phyloP scores from a whole-genome alignment of 2,797 vertebrate species.

The Lutjanus campechanus region DNA sequence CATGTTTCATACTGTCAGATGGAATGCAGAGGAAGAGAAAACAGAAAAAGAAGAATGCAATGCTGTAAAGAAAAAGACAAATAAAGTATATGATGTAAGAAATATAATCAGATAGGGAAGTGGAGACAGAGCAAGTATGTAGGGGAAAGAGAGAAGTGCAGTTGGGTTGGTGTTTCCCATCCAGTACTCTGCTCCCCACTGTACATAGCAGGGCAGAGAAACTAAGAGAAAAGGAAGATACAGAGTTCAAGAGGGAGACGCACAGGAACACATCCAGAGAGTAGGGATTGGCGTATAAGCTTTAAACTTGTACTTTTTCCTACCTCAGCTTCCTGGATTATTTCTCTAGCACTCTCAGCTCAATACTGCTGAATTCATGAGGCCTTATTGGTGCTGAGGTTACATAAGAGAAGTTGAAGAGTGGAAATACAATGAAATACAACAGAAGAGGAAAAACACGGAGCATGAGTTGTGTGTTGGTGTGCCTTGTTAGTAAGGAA shows the following conservation, averaged over 20 bases:
- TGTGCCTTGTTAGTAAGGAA: constrained; percentile 65
- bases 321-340: constrained; percentile 24
- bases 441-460: constrained; percentile 19
- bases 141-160: constrained; percentile 3
- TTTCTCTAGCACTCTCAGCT: constrained; percentile 28
- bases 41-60: constrained; percentile 21
- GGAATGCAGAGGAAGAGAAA: constrained; percentile 40
- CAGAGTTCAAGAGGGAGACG: constrained; percentile 23
- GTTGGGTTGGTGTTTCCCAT: constrained; percentile 17
- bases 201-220: constrained; percentile 21
- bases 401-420: constrained; percentile 36
- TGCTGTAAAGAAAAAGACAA: constrained; percentile 15
- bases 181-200: background rate
- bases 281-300: constrained; percentile 20
- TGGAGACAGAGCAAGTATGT: constrained; percentile 2
- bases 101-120: constrained; percentile 32
- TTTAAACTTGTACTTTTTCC: constrained; percentile 27
- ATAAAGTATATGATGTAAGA: background rate
- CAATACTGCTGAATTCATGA: constrained; percentile 33
- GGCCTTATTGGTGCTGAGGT: constrained; percentile 28
- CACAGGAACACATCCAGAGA: constrained; percentile 22
- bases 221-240: constrained; percentile 27
- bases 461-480: constrained; percentile 38
- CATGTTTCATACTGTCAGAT: constrained; percentile 75
- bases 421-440: constrained; percentile 40